Base-by-base conservation (phyloP, 2,888 invertebrate species). In the Blastobasis lacticolella region DNA sequence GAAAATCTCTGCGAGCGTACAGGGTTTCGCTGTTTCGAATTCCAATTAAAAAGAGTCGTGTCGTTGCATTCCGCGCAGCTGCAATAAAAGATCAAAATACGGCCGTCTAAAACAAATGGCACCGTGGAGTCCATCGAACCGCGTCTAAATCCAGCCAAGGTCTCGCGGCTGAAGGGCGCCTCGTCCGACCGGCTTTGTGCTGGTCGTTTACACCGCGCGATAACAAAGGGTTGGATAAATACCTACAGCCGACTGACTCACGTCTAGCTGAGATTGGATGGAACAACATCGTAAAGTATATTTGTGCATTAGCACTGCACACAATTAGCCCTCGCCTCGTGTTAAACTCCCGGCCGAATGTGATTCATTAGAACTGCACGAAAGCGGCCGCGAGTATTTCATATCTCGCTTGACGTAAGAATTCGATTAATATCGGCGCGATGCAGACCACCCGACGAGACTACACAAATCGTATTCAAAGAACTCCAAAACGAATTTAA, bases 71-170 rank as follows among this genome's bases (percentile, higher is more conserved):
- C 78, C 72, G 62, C 61, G 42, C 68, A 64, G 67, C 63, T 70
- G 73, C 72, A 76, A 77, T 73, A 82, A 81, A 80, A 80, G 74
- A 72, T 73, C 72, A 69, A 70, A 71, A 73, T 64, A 65, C 70
- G 68, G 79, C 74, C 2, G 72, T 75, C 66, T 81, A 78, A 82
- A 81, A 79, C 73, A 69, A 82, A 78, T 75, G 69, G 64, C 67
- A 74, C 71, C 73, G 71, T 62, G 60, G 73, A 81, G 86, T 85
- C 81, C 81, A 66, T 78, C 86, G 85, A 84, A 87, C 87, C 71
- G 80, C 74, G 74, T 73, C 86, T 88, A 88, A 84, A 86, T 84
- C 75, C 83, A 86, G 77, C 83, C 87, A 86, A 87, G 87, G 87
- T 83, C 85, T 82, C 64, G 73, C 75, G 59, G 75, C 78, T 86